These are phyloP conservation scores for Stegodyphus dumicola DNA, from an alignment of 1,140 invertebrate species.

Conservation along the genomic window DNA sequence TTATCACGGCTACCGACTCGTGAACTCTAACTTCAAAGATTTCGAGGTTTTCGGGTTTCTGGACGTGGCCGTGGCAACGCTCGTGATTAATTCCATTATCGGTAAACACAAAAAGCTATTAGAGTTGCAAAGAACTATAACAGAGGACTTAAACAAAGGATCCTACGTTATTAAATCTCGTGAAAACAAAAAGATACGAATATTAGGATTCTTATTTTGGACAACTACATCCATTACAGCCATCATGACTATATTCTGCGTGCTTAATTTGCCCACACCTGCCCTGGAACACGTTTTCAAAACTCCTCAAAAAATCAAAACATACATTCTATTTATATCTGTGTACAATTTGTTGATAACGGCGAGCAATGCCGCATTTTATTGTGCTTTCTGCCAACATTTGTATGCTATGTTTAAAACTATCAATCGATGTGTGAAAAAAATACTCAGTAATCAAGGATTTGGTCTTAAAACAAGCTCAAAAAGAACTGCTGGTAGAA, in stretches of 20 bases:
- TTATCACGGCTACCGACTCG: constrained; percentile 5
- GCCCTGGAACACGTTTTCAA: background rate
- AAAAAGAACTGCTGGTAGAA: no score
- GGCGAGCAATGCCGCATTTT: constrained; percentile 30
- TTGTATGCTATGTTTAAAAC: constrained; percentile 32
- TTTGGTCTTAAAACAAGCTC: no score
- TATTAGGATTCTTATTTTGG: background rate
- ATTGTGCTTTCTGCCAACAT: constrained; percentile 33
- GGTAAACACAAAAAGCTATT: constrained; percentile 7
- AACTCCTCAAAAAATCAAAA: background rate
- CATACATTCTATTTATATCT: background rate
- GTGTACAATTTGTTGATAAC: background rate
- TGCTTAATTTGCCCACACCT: background rate
- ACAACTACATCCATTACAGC: background rate
- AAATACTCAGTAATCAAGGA: background rate
- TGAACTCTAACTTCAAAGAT: background rate
- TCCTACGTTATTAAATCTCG: background rate
- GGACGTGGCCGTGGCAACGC: constrained; percentile 19
- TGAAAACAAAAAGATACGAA: background rate
- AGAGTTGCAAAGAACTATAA: background rate
- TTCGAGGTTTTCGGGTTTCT: background rate
- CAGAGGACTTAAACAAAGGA: background rate
- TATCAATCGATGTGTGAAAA: constrained; percentile 14
- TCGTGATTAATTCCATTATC: constrained; percentile 11
- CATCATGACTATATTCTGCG: background rate